Evolutionary conservation across 2,113 vertebrate genomes (phyloP), one percentile per base, ranked within the genome.

Genomic region (Pollimyrus isidori): DNA sequence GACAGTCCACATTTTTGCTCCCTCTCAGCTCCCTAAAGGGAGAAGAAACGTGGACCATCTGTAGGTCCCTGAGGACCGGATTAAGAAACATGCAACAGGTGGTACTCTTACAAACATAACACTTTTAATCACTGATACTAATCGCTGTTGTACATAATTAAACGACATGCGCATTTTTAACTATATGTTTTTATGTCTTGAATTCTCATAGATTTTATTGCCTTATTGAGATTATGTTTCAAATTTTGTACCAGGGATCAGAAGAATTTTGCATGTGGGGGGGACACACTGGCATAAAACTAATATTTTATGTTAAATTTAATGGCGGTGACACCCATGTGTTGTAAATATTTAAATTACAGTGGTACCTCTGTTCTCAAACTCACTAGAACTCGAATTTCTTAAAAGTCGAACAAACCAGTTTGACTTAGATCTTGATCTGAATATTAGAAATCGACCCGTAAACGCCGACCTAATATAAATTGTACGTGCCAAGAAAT

Each of bases 41-140:
- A 56, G 19, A 15, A 21, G 52, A 7, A 69, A 13, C n/a, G 90
- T 86, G 62, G 87, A 89, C 90, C 58, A 58, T 65, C 73, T 58
- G 45, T 90, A 10, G 62, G n/a, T 69, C 62, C 62, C n/a, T 11
- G 26, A 26, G 62, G n/a, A 69, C 10, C 10, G 1, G n/a, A 69
- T 69, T 69, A 11, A 26, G 62, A 4, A 69, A 69, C 62, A 30
- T 13, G 13, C 30, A 0, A 19, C 35, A 42, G 73, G 73, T 42
- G 11, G 4, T 21, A 17, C 30, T 5, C 35, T 39, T 76, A 80
- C 39, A 42, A 80, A 42, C 5, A 35, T 7, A 1, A 0, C n/a
- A 30, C 23, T 26, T 65, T 65, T 26, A 76, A 39, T 39, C 69
- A 76, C 69, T 76, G 30, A 76, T 17, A 30, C 5, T 1, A 1